Evolutionary conservation across 2,888 invertebrate species (phyloP).

Genomic region (Nipponacmea schrenckii): DNA sequence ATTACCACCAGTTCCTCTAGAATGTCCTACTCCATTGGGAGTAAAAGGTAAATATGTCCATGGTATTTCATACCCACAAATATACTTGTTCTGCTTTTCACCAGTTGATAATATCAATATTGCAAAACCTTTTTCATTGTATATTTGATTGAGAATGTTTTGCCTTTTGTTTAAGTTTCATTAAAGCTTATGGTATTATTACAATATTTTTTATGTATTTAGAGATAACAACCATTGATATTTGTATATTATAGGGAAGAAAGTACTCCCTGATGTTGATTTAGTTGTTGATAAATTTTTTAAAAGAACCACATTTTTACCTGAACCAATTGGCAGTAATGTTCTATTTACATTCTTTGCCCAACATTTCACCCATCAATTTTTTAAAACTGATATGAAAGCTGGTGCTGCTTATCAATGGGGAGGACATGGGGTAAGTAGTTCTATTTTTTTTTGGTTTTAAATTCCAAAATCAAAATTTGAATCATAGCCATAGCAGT

Average conservation of each 20-base stretch:
- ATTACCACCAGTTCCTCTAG: slow-evolving; percentile 65
- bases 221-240: not conserved
- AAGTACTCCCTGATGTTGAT: slow-evolving; percentile 52
- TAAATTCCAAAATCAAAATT: too few relatives aligned
- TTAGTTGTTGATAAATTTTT: slow-evolving; percentile 63
- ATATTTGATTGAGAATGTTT: not conserved
- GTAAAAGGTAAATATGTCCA: slow-evolving; percentile 55
- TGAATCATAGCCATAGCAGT: too few relatives aligned
- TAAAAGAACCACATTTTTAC: slow-evolving; percentile 61
- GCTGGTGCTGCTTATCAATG: slow-evolving; percentile 63
- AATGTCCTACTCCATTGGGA: slow-evolving; percentile 69
- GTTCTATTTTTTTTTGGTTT: not conserved
- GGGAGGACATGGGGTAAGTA: slow-evolving; percentile 67
- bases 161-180: not conserved
- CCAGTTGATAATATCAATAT: not conserved
- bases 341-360: slow-evolving; percentile 67
- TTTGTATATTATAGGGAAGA: slow-evolving; percentile 41
- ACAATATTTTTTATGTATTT: not conserved
- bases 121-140: not conserved
- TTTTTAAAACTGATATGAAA: slow-evolving; percentile 67
- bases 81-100: not conserved
- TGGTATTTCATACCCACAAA: too few relatives aligned
- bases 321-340: slow-evolving; percentile 66
- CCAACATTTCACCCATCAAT: slow-evolving; percentile 69
- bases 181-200: not conserved